Percentiles rank a stretch among this genome's conserved stretches.
Conservation (phyloP, 2,888 invertebrate species). For the Zygothrica quintamaculata region DNA sequence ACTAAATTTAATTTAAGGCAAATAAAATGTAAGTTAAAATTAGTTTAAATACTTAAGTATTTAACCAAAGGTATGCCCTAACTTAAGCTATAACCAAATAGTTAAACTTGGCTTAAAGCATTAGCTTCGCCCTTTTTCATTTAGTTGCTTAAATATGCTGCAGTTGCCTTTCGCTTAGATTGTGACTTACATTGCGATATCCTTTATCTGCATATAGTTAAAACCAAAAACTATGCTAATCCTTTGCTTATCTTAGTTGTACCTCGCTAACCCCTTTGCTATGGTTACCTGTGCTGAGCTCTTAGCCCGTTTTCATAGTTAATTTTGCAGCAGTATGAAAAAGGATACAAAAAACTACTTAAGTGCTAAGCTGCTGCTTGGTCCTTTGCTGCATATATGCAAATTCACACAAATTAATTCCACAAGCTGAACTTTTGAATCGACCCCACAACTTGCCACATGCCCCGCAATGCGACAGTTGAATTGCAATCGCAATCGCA, state of each 20-base stretch:
- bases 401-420: constrained; percentile 77
- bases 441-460: neutral
- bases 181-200: constrained; percentile 3
- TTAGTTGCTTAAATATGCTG: neutral
- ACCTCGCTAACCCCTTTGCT: constrained; percentile 9
- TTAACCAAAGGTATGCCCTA: too few relatives aligned
- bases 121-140: neutral
- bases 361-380: constrained; percentile 68
- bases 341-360: constrained; percentile 76
- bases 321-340: constrained; percentile 70
- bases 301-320: constrained; percentile 41
- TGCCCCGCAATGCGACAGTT: constrained; percentile 39
- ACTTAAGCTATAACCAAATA: too few relatives aligned
- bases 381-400: constrained; percentile 74
- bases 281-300: constrained; percentile 12
- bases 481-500: constrained; percentile 75
- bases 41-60: too few relatives aligned
- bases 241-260: constrained; percentile 54
- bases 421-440: constrained; percentile 69
- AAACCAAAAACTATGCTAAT: constrained; percentile 63
- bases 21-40: too few relatives aligned
- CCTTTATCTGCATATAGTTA: constrained; percentile 4
- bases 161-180: neutral
- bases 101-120: too few relatives aligned
- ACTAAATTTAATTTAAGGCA: too few relatives aligned